Percentiles rank a stretch among this genome's conserved stretches.
phyloP scores from a whole-genome alignment of 2,797 vertebrate species.

The Cygnus olor region DNA sequence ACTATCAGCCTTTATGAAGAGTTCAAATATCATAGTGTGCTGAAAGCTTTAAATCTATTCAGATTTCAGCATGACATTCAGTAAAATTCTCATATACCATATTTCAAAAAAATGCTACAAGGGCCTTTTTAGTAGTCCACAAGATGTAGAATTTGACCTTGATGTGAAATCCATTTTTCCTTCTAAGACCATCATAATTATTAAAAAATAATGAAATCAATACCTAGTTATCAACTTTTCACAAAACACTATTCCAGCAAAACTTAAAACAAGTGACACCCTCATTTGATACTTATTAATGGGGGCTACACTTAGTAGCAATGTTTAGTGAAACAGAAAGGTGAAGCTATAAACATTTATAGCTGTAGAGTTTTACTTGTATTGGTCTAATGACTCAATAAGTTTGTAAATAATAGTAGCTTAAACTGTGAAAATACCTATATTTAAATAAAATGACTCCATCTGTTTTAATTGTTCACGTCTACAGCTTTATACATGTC shows the following conservation, averaged over 20 bases:
- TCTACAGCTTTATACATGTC: neutral
- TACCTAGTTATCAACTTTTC: neutral
- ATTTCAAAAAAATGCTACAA: neutral
- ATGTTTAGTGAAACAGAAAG: neutral
- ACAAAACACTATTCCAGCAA: neutral
- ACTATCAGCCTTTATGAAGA: neutral
- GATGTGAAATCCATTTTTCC: neutral
- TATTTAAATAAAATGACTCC: neutral
- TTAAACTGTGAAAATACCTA: neutral
- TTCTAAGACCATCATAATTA: neutral
- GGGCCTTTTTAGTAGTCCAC: neutral
- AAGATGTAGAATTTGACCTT: neutral
- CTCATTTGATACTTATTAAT: neutral
- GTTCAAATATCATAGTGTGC: neutral
- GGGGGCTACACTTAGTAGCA: neutral
- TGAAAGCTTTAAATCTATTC: neutral
- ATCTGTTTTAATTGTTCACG: neutral
- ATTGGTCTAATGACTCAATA: neutral
- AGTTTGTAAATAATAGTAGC: neutral
- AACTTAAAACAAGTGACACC: neutral
- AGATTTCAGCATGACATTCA: neutral
- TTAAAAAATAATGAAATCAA: neutral
- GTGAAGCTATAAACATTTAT: neutral
- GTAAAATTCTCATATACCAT: neutral
- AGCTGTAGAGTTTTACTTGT: neutral